phyloP scores from a whole-genome alignment of 92 coral and sea anemone species.

The Siderastrea siderea region DNA sequence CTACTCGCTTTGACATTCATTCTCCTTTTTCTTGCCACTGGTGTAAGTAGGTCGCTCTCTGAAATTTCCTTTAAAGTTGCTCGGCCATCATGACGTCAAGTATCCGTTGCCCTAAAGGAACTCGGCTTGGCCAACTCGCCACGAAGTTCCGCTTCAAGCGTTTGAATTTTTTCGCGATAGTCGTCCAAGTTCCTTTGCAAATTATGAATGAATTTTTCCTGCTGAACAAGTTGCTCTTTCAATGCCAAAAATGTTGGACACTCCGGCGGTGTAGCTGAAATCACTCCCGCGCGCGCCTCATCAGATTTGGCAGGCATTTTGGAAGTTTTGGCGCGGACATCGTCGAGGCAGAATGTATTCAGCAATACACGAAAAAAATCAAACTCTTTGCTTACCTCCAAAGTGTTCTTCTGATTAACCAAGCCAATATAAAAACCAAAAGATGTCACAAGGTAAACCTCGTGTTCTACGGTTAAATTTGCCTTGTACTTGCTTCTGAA shows the following conservation, averaged over 20 bases:
- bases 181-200: background rate
- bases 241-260: background rate
- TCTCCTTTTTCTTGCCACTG: background rate
- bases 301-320: constrained; percentile 10
- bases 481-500: background rate
- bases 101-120: background rate
- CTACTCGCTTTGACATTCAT: background rate
- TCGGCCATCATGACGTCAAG: background rate
- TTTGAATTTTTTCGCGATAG: background rate
- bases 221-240: background rate
- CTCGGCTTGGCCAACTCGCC: background rate
- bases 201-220: background rate
- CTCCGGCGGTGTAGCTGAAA: background rate
- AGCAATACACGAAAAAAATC: background rate
- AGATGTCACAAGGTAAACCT: constrained; percentile 5
- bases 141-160: background rate
- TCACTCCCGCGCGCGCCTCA: background rate
- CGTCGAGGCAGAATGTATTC: background rate
- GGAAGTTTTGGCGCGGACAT: constrained; percentile 13
- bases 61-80: background rate
- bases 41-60: background rate
- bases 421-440: background rate
- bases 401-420: background rate
- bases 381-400: background rate
- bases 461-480: background rate